These are phyloP conservation scores for Dendroctonus valens DNA, from an alignment of 1,140 invertebrate species.

Conservation along the genomic window DNA sequence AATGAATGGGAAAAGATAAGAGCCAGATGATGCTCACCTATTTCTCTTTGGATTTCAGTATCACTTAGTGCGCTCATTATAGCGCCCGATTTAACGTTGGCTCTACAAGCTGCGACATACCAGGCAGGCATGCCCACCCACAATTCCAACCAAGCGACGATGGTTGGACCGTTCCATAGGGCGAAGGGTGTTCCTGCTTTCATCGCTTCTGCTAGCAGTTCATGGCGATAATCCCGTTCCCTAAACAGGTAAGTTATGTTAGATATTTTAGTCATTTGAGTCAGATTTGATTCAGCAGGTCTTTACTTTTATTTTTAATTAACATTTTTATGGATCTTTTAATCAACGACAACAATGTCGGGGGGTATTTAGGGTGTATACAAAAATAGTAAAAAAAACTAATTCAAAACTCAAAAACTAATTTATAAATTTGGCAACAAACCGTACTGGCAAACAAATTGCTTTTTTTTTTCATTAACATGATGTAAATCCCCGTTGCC, in stretches of 20 bases:
- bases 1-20: not conserved
- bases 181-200: constrained; percentile 99
- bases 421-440: too few relatives aligned
- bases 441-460: too few relatives aligned
- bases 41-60: constrained; percentile 99
- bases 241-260: constrained; percentile 39
- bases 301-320: not conserved
- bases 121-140: constrained; percentile 99
- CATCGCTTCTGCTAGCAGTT: constrained; percentile 96
- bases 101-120: constrained; percentile 99
- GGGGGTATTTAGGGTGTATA: too few relatives aligned
- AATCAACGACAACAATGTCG: too few relatives aligned
- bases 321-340: not conserved
- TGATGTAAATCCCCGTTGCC: too few relatives aligned
- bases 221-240: constrained; percentile 77
- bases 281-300: too few relatives aligned
- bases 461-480: too few relatives aligned
- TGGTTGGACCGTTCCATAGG: constrained; percentile 99
- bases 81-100: constrained; percentile 98
- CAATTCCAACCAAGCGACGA: constrained; percentile 98
- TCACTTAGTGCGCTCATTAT: constrained; percentile 99
- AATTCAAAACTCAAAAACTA: too few relatives aligned
- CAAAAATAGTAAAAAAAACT: too few relatives aligned
- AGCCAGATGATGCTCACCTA: constrained; percentile 60
- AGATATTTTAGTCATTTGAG: not conserved